Evolutionary conservation across 2,888 invertebrate species (phyloP).

Genomic region (Conomelus anceps): DNA sequence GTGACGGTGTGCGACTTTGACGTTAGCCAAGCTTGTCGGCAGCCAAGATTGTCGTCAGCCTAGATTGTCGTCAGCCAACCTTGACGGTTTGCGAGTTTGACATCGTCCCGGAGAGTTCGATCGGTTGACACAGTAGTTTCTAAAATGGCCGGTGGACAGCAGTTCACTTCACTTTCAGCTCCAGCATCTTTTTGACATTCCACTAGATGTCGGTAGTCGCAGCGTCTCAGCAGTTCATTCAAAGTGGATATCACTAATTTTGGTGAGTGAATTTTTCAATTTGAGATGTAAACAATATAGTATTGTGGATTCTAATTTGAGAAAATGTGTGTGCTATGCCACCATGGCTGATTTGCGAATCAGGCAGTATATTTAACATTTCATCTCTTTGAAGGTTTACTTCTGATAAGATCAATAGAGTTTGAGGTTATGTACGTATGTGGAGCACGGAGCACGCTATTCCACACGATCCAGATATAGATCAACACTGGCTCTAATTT

Average conservation of each 20-base stretch:
- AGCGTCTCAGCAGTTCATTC: not conserved
- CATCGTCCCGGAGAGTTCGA: no score
- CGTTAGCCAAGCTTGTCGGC: no score
- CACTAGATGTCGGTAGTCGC: not conserved
- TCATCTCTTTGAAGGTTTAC: not conserved
- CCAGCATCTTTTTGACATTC: not conserved
- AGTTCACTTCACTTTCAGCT: not conserved
- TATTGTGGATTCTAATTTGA: no score
- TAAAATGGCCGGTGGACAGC: not conserved
- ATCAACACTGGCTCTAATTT: not conserved
- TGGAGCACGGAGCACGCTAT: not conserved
- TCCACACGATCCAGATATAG: not conserved
- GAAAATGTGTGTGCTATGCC: not conserved
- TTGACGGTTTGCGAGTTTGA: no score
- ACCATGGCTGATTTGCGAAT: not conserved
- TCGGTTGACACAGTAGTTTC: not conserved
- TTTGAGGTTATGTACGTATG: not conserved
- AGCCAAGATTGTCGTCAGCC: no score
- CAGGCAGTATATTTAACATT: not conserved
- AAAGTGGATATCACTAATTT: not conserved
- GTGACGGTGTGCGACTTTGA: no score
- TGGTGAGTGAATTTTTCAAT: not conserved
- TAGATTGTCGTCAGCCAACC: no score
- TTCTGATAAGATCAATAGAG: not conserved
- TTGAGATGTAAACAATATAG: not conserved